Evolutionary conservation across 2,888 invertebrate genomes (phyloP), one percentile per base, ranked within the genome.

Genomic region (Dynastes maya): DNA sequence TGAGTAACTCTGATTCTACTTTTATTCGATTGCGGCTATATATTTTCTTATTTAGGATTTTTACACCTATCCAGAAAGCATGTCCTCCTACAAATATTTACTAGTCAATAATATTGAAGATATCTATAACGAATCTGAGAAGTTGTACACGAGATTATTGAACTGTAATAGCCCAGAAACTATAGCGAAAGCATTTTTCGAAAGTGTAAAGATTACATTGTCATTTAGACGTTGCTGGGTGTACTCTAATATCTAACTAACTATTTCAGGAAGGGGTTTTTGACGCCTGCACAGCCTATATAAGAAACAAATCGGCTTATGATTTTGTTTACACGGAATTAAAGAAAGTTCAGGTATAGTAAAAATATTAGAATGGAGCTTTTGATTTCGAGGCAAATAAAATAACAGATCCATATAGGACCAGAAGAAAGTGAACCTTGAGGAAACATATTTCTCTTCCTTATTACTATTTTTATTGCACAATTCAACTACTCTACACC

Each of bases 1-100:
- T 88, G 83, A 83, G 84, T 78, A 78, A 64, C 2, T 32, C 6
- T 6, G 37, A 2, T 3, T 45, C 9, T 37, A 37, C 5, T 37
- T 37, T 6, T 37, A 37, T 37, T 37, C 32, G 45, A 11, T 37
- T 45, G 45, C 8, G 45, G 11, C 2, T 11, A 45, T 8, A 45
- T 45, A 45, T 11, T 9, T 11, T 45, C 8, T 45, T 45, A 11
- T 11, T 61, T 29, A 63, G 63, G 63, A 32, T 3, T 68, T 65
- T 11, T 63, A 63, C 32, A 32, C 29, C 13, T 32, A 13, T 27
- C 16, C 45, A 16, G 49, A 49, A 11, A 45, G 45, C 27, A 27
- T 67, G 11, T 67, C 45, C 45, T 67, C 27, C 2, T 67, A 67
- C 9, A 67, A 67, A 16, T 37, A 27, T 53, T 29, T 58, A 27